A percentile compares a stretch with the other conserved stretches of the same genome.
Conservation (phyloP, 2,797 vertebrate species). For the Psittacula derbiana region DNA sequence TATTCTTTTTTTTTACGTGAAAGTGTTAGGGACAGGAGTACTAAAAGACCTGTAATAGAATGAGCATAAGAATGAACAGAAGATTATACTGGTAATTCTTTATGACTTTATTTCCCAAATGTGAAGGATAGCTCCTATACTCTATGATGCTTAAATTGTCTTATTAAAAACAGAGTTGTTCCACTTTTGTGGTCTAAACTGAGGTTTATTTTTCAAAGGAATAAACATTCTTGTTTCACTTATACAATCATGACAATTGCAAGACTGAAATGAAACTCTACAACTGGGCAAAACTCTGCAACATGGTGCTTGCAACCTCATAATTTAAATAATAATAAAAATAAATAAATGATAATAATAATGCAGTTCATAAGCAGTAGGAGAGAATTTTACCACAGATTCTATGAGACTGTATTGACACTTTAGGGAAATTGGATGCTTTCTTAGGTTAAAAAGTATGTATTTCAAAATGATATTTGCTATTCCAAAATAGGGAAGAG, state of each 20-base stretch:
- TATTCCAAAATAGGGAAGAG: neutral
- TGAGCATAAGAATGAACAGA: neutral
- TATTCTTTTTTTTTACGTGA: constrained; percentile 2
- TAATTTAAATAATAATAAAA: neutral
- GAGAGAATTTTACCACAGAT: neutral
- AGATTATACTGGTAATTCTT: neutral
- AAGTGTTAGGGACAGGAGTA: neutral
- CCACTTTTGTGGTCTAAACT: neutral
- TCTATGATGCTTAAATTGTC: neutral
- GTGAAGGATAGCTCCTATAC: neutral
- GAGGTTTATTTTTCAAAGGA: neutral
- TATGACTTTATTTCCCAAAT: neutral
- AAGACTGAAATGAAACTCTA: neutral
- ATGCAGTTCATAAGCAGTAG: neutral
- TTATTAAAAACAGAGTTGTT: neutral
- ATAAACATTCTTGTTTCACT: neutral
- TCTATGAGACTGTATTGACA: neutral
- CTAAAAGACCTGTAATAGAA: neutral
- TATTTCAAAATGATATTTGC: neutral
- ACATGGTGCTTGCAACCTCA: neutral
- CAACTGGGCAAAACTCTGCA: neutral
- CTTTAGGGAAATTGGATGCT: neutral
- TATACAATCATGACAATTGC: neutral
- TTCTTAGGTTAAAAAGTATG: neutral
- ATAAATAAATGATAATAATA: neutral